These are phyloP conservation scores for Otolemur crassicaudatus DNA, from an alignment of 2,797 vertebrate species.

Conservation along the genomic window DNA sequence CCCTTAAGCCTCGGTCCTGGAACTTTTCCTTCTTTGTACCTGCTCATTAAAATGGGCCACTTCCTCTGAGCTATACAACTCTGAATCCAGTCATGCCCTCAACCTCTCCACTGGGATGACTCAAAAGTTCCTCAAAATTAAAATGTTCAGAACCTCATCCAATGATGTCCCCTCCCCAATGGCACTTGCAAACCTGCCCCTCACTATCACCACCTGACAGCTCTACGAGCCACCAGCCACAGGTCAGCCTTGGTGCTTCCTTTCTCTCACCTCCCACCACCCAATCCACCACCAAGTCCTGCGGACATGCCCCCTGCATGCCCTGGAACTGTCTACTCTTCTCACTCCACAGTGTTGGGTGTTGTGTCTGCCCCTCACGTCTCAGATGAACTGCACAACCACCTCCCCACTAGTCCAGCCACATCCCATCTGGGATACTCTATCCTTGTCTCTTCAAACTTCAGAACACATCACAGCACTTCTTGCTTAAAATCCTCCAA, in stretches of 20 bases:
- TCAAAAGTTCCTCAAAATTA: neutral
- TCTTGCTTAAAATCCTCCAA: neutral
- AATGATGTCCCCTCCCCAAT: rapidly evolving
- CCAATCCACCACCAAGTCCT: neutral
- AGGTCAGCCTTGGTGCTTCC: neutral
- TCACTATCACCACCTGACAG: neutral
- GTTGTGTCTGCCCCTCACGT: too few species aligned
- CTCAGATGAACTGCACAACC: neutral
- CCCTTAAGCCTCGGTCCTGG: neutral
- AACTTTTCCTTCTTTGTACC: neutral
- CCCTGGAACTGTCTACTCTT: neutral
- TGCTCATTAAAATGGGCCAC: neutral
- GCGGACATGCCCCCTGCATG: neutral
- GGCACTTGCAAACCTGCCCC: neutral
- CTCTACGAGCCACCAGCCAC: neutral
- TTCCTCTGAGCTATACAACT: neutral
- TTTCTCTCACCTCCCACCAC: rapidly evolving
- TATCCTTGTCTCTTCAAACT: neutral
- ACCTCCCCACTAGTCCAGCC: too few species aligned
- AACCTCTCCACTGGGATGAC: neutral
- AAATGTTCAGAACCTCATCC: neutral
- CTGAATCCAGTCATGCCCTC: neutral
- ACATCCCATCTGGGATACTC: neutral
- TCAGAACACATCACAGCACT: neutral
- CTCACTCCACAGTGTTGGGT: neutral